Evolutionary conservation across 2,888 invertebrate genomes (phyloP), one percentile per base, ranked within the genome.

Genomic region (Nymphalis urticae): DNA sequence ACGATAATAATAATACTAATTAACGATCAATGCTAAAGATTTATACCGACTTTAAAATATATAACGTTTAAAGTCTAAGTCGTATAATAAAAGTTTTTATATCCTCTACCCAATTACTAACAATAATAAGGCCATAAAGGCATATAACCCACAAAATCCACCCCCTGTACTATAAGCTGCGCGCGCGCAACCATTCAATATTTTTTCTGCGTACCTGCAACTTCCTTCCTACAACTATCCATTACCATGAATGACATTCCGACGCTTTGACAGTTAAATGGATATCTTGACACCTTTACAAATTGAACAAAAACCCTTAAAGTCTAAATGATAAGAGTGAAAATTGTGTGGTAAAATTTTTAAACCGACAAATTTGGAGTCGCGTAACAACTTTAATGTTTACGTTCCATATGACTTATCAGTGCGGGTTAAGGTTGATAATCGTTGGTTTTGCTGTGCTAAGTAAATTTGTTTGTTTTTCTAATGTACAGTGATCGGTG

Each of bases 141-240:
- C 50, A 48, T 60, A 69, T 66, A 65, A 72, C 56, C 66, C 68
- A 74, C 73, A 71, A 69, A 61, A 56, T 51, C 70, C 69, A 51
- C 72, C 70, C 70, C 75, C 84, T 83, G 83, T 80, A 79, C 80
- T 65, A 64, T 65, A 62, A 42, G 68, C 65, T 69, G 72, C 69
- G 68, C 63, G 68, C 61, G 69, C 71, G 84, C 85, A 82, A 76
- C 73, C 79, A 84, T 82, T 84, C 82, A 83, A 66, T 72, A 64
- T 79, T 75, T 81, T 82, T 85, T 87, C 84, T 86, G 80, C 79
- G 77, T 91, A 92, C 92, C 92, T 92, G 92, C 88, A 81, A 90
- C 92, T 92, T 92, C 92, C 92, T 92, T 92, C 92, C 92, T 92
- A 81, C 80, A 86, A 76, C 88, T 83, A 90, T 90, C 89, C 85